A percentile compares a stretch with the other conserved stretches of the same genome.
Conservation (phyloP, 2,113 vertebrate genomes). For the Mesitornis unicolor region DNA sequence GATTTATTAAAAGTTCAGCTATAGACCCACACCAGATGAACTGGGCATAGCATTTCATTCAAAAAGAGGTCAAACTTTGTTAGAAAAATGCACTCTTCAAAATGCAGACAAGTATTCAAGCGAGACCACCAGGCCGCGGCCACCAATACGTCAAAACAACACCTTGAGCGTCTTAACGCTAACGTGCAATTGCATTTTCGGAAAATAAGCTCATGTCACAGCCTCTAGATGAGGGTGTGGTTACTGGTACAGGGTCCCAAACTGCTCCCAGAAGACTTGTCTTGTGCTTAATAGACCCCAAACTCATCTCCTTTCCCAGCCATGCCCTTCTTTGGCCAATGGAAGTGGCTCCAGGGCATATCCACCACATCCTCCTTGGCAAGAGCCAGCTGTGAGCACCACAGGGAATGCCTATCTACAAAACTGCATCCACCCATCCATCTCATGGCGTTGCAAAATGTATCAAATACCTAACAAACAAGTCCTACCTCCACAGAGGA, state of each 20-base stretch:
- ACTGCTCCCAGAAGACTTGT: not conserved
- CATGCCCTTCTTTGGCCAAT: fast-evolving
- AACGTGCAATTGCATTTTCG: not conserved
- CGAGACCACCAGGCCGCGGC: fast-evolving
- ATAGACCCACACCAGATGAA: not conserved
- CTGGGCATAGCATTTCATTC: not conserved
- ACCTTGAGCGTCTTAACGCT: not conserved
- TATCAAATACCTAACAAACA: not conserved
- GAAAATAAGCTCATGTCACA: not conserved
- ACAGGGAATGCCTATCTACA: fast-evolving
- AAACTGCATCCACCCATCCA: not conserved
- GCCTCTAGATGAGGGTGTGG: not conserved
- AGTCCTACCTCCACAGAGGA: not conserved
- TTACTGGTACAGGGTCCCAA: not conserved
- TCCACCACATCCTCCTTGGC: not conserved
- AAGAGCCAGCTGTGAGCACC: not conserved
- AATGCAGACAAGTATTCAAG: fast-evolving
- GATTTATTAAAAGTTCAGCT: not conserved
- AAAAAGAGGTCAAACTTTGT: not conserved
- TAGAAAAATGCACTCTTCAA: not conserved
- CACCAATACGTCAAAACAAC: fast-evolving
- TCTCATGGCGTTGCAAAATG: fast-evolving
- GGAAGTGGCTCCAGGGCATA: not conserved
- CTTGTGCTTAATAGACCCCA: not conserved
- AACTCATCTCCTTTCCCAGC: not conserved